Evolutionary conservation across 2,113 vertebrate genomes (phyloP).

Genomic region (Chlorodrepanis virens): DNA sequence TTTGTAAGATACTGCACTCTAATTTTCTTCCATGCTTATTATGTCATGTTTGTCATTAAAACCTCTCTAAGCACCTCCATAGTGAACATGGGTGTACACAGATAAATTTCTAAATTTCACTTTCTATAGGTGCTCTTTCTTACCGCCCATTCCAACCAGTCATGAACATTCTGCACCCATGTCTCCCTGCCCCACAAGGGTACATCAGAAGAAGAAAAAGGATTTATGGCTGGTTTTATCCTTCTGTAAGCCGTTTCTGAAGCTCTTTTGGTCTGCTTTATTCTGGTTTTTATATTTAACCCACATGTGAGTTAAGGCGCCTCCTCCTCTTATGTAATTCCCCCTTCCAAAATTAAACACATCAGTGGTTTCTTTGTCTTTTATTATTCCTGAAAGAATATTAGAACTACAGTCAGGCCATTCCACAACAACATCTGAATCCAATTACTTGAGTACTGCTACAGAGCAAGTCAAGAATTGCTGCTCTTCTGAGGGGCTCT

Average conservation of each 20-base stretch:
- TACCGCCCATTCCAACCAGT: neutral
- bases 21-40: neutral
- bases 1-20: neutral
- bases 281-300: conserved; percentile 7
- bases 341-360: neutral
- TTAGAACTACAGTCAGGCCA: neutral
- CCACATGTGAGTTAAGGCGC: neutral
- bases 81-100: neutral
- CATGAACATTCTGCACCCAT: neutral
- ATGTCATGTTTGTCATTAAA: neutral
- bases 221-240: neutral
- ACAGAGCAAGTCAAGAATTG: neutral
- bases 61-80: neutral
- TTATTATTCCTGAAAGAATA: neutral
- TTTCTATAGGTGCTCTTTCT: neutral
- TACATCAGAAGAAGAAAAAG: neutral
- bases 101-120: neutral
- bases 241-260: neutral
- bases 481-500: neutral
- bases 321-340: neutral
- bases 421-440: conserved; percentile 10
- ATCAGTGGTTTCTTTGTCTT: neutral
- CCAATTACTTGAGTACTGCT: neutral
- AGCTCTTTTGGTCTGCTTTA: neutral
- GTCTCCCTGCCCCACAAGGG: neutral